Evolutionary conservation across 2,888 invertebrate species (phyloP).

Genomic region (Phoenoteleia sp.): DNA sequence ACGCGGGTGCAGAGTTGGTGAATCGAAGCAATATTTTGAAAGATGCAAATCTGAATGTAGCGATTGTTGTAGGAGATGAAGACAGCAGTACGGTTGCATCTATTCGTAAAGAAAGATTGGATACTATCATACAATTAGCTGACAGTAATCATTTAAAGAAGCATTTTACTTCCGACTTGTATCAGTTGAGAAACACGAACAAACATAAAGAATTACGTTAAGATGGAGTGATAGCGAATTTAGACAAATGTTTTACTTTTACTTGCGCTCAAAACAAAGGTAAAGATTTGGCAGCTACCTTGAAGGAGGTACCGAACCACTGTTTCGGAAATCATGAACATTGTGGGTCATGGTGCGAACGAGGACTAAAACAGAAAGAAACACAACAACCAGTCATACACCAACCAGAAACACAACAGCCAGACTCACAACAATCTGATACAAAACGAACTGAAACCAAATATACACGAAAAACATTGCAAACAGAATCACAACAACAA

Average conservation of each 20-base stretch:
- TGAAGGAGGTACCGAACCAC: constrained; percentile 62
- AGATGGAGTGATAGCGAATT: constrained; percentile 64
- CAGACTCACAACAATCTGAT: no score
- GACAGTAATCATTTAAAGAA: constrained; percentile 73
- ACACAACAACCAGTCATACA: no score
- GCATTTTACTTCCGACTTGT: constrained; percentile 72
- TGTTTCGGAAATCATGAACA: constrained; percentile 62
- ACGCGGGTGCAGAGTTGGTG: constrained; percentile 71
- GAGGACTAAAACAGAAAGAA: not conserved
- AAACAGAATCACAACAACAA: no score
- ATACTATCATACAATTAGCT: constrained; percentile 65
- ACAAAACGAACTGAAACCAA: no score
- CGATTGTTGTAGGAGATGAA: constrained; percentile 75
- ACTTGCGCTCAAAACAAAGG: constrained; percentile 56
- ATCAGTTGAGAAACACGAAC: constrained; percentile 43
- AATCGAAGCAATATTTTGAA: constrained; percentile 72
- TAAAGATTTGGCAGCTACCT: constrained; percentile 18
- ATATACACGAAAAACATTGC: no score
- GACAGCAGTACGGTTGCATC: constrained; percentile 76
- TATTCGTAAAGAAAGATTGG: constrained; percentile 57
- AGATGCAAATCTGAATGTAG: constrained; percentile 64
- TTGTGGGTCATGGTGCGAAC: constrained; percentile 68
- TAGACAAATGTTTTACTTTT: constrained; percentile 64
- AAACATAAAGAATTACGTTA: constrained; percentile 61
- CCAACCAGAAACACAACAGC: no score